These are phyloP conservation scores for Drosophila pandora DNA, from an alignment of 1,140 invertebrate species.

Conservation along the genomic window DNA sequence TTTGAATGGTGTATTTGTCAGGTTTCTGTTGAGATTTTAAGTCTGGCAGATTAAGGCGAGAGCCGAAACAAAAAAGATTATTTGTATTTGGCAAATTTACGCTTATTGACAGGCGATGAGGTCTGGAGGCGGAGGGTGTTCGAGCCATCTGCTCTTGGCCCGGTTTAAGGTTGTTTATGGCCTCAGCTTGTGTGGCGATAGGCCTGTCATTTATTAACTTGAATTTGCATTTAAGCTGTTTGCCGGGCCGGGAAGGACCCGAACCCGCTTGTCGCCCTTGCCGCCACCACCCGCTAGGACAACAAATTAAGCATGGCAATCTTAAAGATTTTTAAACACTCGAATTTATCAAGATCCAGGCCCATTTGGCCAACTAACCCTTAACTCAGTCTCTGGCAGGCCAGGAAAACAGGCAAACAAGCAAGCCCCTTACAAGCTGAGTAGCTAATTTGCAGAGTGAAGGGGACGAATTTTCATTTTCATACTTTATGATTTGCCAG, in stretches of 20 bases:
- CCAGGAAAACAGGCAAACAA: conserved; percentile 5
- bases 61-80: conserved; percentile 55
- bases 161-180: conserved; percentile 60
- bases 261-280: not conserved
- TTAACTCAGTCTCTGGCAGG: conserved; percentile 13
- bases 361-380: conserved; percentile 16
- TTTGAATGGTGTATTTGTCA: conserved; percentile 47
- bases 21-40: conserved; percentile 70
- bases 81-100: conserved; percentile 79
- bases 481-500: conserved; percentile 22
- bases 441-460: conserved; percentile 46
- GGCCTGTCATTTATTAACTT: conserved; percentile 76
- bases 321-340: conserved; percentile 37
- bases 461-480: conserved; percentile 11
- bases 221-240: conserved; percentile 73
- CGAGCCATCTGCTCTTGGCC: conserved; percentile 32
- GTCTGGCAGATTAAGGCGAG: conserved; percentile 45
- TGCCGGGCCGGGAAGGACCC: conserved; percentile 1
- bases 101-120: conserved; percentile 58
- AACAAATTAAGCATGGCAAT: conserved; percentile 48
- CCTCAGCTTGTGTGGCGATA: conserved; percentile 59
- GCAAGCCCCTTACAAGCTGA: conserved; percentile 18
- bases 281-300: conserved; percentile 24
- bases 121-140: conserved; percentile 12
- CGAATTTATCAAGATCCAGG: conserved; percentile 36